A percentile compares a stretch with the other conserved stretches of the same genome.
Evolutionary conservation across 2,888 invertebrate species (phyloP).

Genomic region (Sipunculus nudus): DNA sequence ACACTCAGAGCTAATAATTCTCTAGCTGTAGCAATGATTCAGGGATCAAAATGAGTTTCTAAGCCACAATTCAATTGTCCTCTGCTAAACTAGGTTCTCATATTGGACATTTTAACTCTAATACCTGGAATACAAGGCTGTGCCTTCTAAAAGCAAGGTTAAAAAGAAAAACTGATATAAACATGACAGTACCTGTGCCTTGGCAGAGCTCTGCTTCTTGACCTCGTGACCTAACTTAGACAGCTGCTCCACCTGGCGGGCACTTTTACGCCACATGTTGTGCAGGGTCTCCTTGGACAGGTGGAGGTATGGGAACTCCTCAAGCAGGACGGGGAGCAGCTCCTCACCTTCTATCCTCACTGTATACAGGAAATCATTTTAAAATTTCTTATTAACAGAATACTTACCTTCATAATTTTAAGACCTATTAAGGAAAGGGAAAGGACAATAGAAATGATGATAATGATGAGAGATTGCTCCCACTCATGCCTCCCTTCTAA

Average conservation of each 20-base stretch:
- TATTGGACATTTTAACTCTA: no score
- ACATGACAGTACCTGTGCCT: conserved; percentile 55
- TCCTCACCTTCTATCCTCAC: conserved; percentile 52
- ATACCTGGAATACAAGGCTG: no score
- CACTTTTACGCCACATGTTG: conserved; percentile 60
- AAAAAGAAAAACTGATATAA: no score
- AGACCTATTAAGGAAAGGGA: no score
- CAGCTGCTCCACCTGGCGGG: conserved; percentile 59
- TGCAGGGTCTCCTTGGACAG: conserved; percentile 63
- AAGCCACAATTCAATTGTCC: no score
- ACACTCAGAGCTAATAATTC: no score
- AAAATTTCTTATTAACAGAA: no score
- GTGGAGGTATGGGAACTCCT: conserved; percentile 64
- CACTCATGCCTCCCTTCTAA: neutral
- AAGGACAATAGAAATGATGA: neutral
- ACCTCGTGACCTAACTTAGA: conserved; percentile 55
- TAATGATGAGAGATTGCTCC: neutral
- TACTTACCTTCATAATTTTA: no score
- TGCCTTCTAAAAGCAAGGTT: no score
- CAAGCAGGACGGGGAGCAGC: conserved; percentile 58
- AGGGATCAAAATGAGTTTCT: no score
- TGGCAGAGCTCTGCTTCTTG: conserved; percentile 54
- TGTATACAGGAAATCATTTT: conserved; percentile 32
- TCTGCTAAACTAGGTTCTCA: no score
- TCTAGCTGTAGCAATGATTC: no score